Evolutionary conservation across 1,140 invertebrate genomes (phyloP), one percentile per base, ranked within the genome.

Genomic region (Apis florea): DNA sequence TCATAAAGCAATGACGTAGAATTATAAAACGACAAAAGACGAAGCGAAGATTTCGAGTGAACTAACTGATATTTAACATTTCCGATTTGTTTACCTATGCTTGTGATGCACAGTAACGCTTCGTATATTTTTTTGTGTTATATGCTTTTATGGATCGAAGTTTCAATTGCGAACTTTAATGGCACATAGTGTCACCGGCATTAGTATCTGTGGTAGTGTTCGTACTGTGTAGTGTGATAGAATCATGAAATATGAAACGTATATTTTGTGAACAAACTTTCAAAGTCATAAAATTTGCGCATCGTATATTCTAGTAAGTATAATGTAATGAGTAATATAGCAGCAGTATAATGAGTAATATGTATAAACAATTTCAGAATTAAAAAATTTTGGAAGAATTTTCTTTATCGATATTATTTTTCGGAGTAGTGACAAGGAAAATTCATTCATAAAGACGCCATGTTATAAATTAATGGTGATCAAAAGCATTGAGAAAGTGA

Each of bases 401-500:
- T 9, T 47, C 54, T 21, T 53, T 1, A 24, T 10, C 17, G 2
- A 49, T 13, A 58, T 49, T 15, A 49, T 54, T 49, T 12, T 31
- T 56, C 21, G 15, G 54, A 49, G n/a, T 26, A 58, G 9, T 17
- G 21, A 40, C 26, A 40, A 75, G 56, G 49, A 40, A 70, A 15
- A 59, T 2, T 49, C 19, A 54, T 47, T 19, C 12, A 15, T 47
- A 12, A 40, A 54, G 58, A 40, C 70, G 71, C 17, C 61, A 85
- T 85, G 84, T 75, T 63, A 47, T 63, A 69, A 19, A n/a, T 40
- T 63, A 71, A 24, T 56, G 26, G 21, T 76, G 58, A 26, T 63
- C 26, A 6, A 15, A 15, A 24, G 56, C 61, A 58, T 59, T 59
- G 61, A 40, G 75, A 75, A 76, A 83, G 76, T 87, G 85, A 86